These are phyloP conservation scores for Sphecodes monilicornis DNA, from an alignment of 2,888 invertebrate species.

Conservation along the genomic window DNA sequence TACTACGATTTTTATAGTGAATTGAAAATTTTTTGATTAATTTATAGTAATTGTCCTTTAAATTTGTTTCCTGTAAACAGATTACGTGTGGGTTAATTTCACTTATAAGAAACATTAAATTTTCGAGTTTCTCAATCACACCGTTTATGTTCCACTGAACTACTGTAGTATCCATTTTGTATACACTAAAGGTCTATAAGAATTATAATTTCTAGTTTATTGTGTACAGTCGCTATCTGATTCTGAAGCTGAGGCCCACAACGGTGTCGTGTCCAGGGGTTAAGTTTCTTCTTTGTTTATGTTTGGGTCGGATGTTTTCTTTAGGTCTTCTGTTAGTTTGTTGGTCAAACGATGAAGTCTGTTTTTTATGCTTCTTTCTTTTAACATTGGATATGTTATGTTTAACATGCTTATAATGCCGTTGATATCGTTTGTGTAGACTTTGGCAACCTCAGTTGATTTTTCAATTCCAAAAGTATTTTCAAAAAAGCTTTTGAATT, in stretches of 20 bases:
- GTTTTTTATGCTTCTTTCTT: conserved; percentile 5
- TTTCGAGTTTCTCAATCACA: neutral
- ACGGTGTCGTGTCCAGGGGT: neutral
- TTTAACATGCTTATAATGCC: neutral
- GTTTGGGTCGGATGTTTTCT: too few species aligned
- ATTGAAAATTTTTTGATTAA: too few species aligned
- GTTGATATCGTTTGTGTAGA: neutral
- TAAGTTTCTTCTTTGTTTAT: too few species aligned
- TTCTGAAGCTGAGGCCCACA: neutral
- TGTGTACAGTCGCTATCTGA: neutral
- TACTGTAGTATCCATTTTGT: neutral
- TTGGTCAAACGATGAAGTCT: neutral
- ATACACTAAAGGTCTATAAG: neutral
- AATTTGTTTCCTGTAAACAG: neutral
- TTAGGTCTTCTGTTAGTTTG: neutral
- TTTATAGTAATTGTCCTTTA: too few species aligned
- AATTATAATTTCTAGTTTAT: neutral
- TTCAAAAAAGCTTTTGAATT: neutral
- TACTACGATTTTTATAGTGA: too few species aligned
- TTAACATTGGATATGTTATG: neutral
- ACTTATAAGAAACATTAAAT: neutral
- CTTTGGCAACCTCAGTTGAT: neutral
- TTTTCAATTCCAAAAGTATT: neutral
- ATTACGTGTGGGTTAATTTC: neutral
- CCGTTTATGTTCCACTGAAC: neutral